Conservation (phyloP, 2,888 invertebrate species). For the Acanthosepion lycidas region DNA sequence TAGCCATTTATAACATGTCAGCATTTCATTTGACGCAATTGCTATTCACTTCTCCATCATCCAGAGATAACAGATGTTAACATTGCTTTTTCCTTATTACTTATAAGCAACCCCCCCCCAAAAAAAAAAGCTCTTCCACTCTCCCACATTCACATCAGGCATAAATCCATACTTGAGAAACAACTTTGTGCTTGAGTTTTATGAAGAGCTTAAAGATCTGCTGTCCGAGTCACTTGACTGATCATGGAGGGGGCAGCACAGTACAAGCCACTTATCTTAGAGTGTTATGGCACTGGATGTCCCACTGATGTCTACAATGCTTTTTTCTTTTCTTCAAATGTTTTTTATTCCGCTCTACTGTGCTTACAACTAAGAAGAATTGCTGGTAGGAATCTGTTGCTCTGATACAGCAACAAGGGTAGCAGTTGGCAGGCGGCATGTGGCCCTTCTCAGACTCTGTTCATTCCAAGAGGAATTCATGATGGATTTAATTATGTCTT, state of each 20-base stretch:
- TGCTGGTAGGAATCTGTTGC: background rate
- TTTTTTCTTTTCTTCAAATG: background rate
- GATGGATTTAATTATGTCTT: background rate
- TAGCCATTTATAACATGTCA: too few species aligned
- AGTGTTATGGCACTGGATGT: background rate
- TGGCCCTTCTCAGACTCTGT: background rate
- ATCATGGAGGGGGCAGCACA: background rate
- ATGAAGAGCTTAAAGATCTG: background rate
- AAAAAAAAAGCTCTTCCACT: too few species aligned
- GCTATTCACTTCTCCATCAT: too few species aligned
- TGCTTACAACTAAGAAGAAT: background rate
- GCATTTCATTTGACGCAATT: too few species aligned
- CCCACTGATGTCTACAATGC: background rate
- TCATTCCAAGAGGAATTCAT: background rate
- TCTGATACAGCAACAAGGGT: background rate
- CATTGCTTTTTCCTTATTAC: too few species aligned
- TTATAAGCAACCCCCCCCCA: too few species aligned
- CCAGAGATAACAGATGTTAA: too few species aligned
- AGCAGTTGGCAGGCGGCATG: background rate
- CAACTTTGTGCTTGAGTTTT: slow-evolving; percentile 22
- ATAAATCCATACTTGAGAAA: background rate
- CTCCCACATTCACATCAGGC: background rate
- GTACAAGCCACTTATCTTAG: background rate
- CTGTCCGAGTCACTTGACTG: slow-evolving; percentile 15
- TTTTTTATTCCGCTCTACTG: background rate